A percentile compares a stretch with the other conserved stretches of the same genome.
Evolutionary conservation across 92 coral and sea anemone genomes (phyloP).

Genomic region (Heteractis magnifica): DNA sequence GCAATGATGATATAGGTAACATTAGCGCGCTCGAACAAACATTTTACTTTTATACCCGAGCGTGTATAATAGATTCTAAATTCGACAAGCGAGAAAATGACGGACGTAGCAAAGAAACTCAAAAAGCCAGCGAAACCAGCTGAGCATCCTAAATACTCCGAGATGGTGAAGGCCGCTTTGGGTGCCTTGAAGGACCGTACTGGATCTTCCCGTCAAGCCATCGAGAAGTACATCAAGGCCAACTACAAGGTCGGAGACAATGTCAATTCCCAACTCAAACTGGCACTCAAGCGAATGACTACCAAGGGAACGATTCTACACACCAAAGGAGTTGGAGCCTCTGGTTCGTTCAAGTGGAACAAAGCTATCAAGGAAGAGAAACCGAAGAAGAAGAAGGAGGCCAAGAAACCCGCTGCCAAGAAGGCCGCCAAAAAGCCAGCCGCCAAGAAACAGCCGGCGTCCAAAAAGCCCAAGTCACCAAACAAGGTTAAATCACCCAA

Average conservation of each 20-base stretch:
- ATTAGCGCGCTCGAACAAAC: background rate
- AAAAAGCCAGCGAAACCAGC: constrained; percentile 66
- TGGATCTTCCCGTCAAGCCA: constrained; percentile 81
- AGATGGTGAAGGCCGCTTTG: constrained; percentile 64
- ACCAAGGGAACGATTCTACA: constrained; percentile 10
- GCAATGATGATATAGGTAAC: background rate
- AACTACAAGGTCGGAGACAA: constrained; percentile 51
- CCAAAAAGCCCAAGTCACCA: background rate
- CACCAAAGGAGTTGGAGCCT: constrained; percentile 46
- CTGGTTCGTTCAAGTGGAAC: constrained; percentile 54
- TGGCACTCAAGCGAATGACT: constrained; percentile 34
- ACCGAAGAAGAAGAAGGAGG: constrained; percentile 11
- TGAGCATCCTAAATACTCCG: constrained; percentile 58
- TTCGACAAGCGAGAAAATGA: background rate
- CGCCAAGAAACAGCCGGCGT: background rate
- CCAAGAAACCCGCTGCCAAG: constrained; percentile 21
- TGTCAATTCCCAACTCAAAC: constrained; percentile 29
- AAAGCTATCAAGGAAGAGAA: constrained; percentile 44
- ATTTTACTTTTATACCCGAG: background rate
- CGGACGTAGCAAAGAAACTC: constrained; percentile 7
- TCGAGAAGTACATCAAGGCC: constrained; percentile 70
- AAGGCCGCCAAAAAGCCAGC: constrained; percentile 13
- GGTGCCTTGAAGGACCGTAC: constrained; percentile 37
- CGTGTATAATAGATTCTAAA: background rate
- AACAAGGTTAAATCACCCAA: background rate